These are phyloP conservation scores for Allygus modestus DNA, from an alignment of 2,888 invertebrate species.

Conservation along the genomic window DNA sequence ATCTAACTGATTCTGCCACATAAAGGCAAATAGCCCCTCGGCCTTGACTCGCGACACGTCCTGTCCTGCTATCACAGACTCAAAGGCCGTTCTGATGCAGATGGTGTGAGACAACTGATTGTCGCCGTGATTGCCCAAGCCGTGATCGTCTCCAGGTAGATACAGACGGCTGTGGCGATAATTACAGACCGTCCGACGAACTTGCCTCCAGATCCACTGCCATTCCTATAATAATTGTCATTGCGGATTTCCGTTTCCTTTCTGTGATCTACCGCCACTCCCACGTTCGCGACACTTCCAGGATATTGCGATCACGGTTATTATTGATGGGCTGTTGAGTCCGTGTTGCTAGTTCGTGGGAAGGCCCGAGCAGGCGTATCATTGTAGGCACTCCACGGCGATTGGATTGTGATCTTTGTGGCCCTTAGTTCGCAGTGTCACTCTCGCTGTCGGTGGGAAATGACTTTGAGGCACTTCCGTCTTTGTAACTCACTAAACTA, in stretches of 20 bases:
- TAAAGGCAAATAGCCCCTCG: no score
- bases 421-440: background rate
- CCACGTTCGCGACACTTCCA: constrained; percentile 45
- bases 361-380: background rate
- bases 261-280: constrained; percentile 52
- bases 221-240: constrained; percentile 53
- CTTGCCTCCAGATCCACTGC: constrained; percentile 43
- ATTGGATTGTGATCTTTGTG: constrained; percentile 9
- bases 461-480: no score
- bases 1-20: no score
- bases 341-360: constrained; percentile 1
- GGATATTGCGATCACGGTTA: constrained; percentile 33
- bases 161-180: constrained; percentile 17
- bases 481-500: no score
- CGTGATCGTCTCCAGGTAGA: background rate
- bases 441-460: background rate
- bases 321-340: constrained; percentile 16
- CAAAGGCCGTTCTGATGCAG: background rate
- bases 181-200: constrained; percentile 46
- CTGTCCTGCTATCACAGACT: no score
- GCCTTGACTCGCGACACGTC: no score
- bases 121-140: background rate
- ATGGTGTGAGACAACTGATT: background rate
- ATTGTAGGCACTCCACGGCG: background rate
- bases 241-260: constrained; percentile 50